Conservation (phyloP, 2,888 invertebrate genomes). For the Melanotus villosus region DNA sequence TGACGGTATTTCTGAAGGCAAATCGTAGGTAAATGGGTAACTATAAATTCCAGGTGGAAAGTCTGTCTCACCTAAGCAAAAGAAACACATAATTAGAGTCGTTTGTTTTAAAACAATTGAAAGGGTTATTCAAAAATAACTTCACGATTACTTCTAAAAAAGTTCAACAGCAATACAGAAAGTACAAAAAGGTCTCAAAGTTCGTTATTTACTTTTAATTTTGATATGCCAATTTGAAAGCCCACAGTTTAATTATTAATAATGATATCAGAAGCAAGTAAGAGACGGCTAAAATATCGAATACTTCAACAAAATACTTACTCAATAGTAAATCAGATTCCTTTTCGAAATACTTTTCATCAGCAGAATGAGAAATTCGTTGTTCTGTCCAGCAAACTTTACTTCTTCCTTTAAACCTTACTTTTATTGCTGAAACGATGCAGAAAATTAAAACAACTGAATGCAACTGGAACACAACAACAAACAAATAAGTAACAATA, state of each 20-base stretch:
- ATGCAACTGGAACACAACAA: too few species aligned
- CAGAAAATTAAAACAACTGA: background rate
- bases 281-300: too few species aligned
- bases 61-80: conserved; percentile 28
- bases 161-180: too few species aligned
- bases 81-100: background rate
- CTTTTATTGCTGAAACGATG: conserved; percentile 15
- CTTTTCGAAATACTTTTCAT: background rate
- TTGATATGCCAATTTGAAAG: too few species aligned
- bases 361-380: background rate
- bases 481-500: too few species aligned
- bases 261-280: too few species aligned
- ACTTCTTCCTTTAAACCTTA: conserved; percentile 19
- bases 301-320: background rate
- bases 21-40: conserved; percentile 27
- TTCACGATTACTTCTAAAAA: too few species aligned
- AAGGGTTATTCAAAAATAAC: too few species aligned
- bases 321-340: conserved; percentile 3
- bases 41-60: conserved; percentile 21
- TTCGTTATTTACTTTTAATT: too few species aligned
- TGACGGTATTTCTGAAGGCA: conserved; percentile 23
- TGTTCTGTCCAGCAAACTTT: conserved; percentile 26
- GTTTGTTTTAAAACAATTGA: background rate
- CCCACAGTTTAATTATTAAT: too few species aligned
- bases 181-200: too few species aligned